A percentile compares a stretch with the other conserved stretches of the same genome.
phyloP scores from a whole-genome alignment of 2,113 vertebrate species.

The Cephalopterus ornatus region DNA sequence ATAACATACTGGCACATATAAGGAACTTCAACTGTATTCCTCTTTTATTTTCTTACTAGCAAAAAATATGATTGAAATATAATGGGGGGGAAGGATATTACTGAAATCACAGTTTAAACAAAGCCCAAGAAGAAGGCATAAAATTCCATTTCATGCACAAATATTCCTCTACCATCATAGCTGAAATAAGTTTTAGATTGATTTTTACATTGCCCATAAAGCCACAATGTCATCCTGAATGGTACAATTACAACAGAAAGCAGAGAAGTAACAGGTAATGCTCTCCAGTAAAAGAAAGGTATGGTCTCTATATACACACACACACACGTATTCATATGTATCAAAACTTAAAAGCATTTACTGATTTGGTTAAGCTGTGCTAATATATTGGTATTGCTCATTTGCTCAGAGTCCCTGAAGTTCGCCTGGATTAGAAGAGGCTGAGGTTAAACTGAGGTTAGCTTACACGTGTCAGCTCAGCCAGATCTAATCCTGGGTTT shows the following conservation, averaged over 20 bases:
- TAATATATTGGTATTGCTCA: neutral
- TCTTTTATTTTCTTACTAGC: neutral
- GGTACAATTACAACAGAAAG: neutral
- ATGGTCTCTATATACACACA: neutral
- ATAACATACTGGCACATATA: neutral
- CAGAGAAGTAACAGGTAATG: neutral
- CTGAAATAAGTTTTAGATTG: constrained; percentile 15
- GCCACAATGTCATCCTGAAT: neutral
- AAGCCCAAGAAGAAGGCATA: neutral
- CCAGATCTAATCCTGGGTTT: constrained; percentile 1
- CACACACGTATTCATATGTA: fast-evolving
- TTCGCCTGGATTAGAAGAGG: neutral
- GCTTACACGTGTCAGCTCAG: neutral
- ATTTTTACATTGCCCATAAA: neutral
- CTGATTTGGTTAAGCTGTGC: neutral
- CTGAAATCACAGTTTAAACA: neutral
- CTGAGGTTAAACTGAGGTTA: constrained; percentile 41
- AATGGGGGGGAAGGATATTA: neutral
- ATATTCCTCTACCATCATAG: neutral
- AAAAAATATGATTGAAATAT: neutral
- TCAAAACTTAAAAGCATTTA: neutral
- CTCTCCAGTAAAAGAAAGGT: neutral
- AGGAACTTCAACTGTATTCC: neutral
- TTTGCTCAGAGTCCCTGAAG: neutral
- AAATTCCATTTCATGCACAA: neutral